Evolutionary conservation across 2,888 invertebrate genomes (phyloP).

Genomic region (Eucriotettix oculatus): DNA sequence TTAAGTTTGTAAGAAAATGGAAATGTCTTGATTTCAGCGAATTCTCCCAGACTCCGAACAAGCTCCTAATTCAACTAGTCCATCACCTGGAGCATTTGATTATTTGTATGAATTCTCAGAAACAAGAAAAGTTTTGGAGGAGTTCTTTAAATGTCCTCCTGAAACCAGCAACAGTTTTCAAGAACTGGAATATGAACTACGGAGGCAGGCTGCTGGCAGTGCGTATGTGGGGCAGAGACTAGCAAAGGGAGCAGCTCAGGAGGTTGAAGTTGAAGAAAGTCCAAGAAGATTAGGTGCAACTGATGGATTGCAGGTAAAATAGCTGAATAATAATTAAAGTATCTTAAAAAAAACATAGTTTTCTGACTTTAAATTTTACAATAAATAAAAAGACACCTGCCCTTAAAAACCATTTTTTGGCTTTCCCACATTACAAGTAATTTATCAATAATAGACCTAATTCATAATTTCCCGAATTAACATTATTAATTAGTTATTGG

Average conservation of each 20-base stretch:
- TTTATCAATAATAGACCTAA: too few species aligned
- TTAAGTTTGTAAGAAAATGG: background rate
- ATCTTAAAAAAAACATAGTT: too few species aligned
- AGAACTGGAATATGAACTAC: conserved; percentile 54
- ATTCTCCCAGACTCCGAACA: background rate
- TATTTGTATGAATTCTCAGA: conserved; percentile 86
- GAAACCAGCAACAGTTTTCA: conserved; percentile 24
- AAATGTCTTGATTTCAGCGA: background rate
- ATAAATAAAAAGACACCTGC: too few species aligned
- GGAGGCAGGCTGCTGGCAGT: conserved; percentile 43
- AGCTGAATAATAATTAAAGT: too few species aligned
- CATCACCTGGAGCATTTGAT: conserved; percentile 52
- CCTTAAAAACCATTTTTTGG: too few species aligned
- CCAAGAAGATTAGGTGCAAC: background rate
- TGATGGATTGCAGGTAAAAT: too few species aligned
- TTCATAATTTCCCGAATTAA: too few species aligned
- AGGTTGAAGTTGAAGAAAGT: conserved; percentile 3
- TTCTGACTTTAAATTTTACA: too few species aligned
- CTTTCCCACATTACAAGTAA: too few species aligned
- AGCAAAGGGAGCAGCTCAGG: conserved; percentile 36
- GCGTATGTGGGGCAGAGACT: conserved; percentile 61
- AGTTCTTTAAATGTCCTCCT: conserved; percentile 69
- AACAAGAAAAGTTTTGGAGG: conserved; percentile 78
- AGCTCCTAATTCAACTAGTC: conserved; percentile 13
- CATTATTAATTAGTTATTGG: too few species aligned